Evolutionary conservation across 2,888 invertebrate genomes (phyloP).

Genomic region (Lasioglossum oenotherae): DNA sequence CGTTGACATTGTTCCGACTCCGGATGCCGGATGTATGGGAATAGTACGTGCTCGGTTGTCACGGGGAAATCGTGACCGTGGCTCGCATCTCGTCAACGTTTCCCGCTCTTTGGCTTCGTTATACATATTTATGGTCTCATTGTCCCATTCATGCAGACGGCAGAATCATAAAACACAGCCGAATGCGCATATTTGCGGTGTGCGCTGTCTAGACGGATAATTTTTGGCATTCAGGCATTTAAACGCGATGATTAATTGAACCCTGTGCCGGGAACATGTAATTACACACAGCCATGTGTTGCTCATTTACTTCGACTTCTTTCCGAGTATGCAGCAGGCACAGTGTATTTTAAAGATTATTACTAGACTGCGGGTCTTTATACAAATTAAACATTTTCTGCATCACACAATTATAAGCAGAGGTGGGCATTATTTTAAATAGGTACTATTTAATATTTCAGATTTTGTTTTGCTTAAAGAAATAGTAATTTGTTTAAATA

Average conservation of each 20-base stretch:
- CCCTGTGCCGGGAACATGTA: background rate
- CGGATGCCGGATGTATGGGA: constrained; percentile 77
- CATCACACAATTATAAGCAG: background rate
- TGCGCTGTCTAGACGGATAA: constrained; percentile 28
- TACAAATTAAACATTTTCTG: background rate
- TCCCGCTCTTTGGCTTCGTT: constrained; percentile 52
- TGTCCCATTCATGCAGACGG: constrained; percentile 55
- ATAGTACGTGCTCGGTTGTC: constrained; percentile 56
- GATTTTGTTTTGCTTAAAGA: too few species aligned
- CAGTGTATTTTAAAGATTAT: background rate
- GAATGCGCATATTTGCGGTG: constrained; percentile 24
- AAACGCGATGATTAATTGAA: background rate
- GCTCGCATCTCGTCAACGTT: constrained; percentile 53
- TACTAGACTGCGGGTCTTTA: background rate
- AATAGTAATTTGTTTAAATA: too few species aligned
- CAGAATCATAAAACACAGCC: constrained; percentile 31
- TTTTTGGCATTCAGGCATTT: background rate
- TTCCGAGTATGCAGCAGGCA: background rate
- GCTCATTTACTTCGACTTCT: background rate
- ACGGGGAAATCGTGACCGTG: constrained; percentile 67
- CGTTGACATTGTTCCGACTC: constrained; percentile 71
- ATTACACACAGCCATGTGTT: background rate
- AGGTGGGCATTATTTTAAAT: too few species aligned
- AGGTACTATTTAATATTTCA: too few species aligned
- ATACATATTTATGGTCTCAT: constrained; percentile 68